Conservation (phyloP, 2,888 invertebrate genomes). For the Acrobasis consociella region DNA sequence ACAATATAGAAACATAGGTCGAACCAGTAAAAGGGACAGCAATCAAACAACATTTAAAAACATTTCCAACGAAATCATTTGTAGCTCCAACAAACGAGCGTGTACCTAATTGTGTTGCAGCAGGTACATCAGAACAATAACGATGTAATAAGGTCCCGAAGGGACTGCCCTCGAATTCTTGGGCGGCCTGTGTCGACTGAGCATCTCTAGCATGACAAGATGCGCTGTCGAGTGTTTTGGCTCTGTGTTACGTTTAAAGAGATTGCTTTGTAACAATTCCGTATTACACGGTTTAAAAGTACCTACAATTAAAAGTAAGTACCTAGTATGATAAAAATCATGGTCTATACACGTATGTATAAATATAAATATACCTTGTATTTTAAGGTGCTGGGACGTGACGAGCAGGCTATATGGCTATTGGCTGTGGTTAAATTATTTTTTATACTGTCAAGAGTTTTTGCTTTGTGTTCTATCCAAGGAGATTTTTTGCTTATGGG, state of each 20-base stretch:
- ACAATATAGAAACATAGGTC: too few relatives aligned
- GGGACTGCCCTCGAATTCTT: conserved; percentile 10
- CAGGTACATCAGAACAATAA: conserved; percentile 38
- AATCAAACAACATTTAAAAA: neutral
- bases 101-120: conserved; percentile 38
- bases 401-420: too few relatives aligned
- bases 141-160: conserved; percentile 35
- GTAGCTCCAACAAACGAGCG: conserved; percentile 34
- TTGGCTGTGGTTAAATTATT: too few relatives aligned
- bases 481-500: too few relatives aligned
- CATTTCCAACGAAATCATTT: neutral
- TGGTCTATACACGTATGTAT: too few relatives aligned
- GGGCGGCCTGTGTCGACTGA: conserved; percentile 3
- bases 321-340: too few relatives aligned
- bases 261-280: neutral
- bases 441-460: too few relatives aligned
- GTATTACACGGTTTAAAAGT: too few relatives aligned
- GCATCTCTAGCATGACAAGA: neutral
- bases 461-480: too few relatives aligned
- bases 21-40: neutral
- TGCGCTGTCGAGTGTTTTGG: neutral
- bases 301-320: too few relatives aligned
- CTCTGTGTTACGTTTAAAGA: neutral
- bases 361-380: too few relatives aligned
- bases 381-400: too few relatives aligned